Base-by-base conservation (phyloP, 2,113 vertebrate genomes). In the Myxocyprinus asiaticus region DNA sequence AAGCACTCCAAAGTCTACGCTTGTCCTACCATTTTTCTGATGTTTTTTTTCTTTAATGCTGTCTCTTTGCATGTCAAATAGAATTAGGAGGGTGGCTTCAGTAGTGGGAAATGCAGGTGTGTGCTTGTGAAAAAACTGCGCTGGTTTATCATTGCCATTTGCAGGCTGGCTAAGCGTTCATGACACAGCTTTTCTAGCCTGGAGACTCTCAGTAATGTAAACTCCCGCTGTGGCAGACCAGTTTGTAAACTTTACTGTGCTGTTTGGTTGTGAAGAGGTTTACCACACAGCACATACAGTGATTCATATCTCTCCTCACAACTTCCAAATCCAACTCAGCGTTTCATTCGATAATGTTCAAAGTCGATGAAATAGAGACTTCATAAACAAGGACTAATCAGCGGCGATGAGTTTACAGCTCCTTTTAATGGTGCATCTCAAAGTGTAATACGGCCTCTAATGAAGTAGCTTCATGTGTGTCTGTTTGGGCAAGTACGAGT, bases 1-100 rank as follows among this genome's bases (percentile, higher is more conserved):
- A 90, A 92, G 83, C 81, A 78, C 59, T 14, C 33, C 44, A 48
- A 79, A 67, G 53, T 22, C 22, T 33, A 3, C 22, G 22, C 22
- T 33, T 33, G 22, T 33, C 22, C 22, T 33, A 33, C 22, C 22
- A 33, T 33, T 33, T 33, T n/a, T n/a, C n/a, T n/a, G n/a, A n/a
- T n/a, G n/a, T n/a, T n/a, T n/a, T n/a, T n/a, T 33, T 33, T 33
- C 22, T 33, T 1, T 33, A 33, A 33, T 33, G 22, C 22, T 33
- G 3, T 33, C 14, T 76, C 62, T 33, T 7, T 42, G 12, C 10
- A 63, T 33, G 71, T 68, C 43, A 68, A 4, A 4, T 3, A 22
- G 15, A 50, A 59, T 22, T 11, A 10, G 48, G 5, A 47, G 2
- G 5, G 56, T 43, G 47, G 15, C n/a, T 74, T 81, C 75, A 74